phyloP scores from a whole-genome alignment of 1,140 invertebrate genomes.

The Patella vulgata region DNA sequence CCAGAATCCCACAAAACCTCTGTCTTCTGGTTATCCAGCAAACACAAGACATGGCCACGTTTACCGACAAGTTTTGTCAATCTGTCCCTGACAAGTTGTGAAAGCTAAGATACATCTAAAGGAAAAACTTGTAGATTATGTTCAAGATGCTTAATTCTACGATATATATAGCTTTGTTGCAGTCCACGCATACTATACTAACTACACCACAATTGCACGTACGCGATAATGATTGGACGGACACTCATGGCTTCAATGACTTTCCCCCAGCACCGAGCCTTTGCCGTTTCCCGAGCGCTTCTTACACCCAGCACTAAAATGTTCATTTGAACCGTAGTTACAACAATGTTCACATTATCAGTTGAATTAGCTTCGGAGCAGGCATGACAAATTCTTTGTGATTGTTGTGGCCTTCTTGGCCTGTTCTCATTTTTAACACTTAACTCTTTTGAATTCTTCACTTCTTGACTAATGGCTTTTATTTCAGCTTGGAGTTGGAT shows the following conservation, averaged over 20 bases:
- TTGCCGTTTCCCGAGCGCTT: not conserved
- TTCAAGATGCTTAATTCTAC: no score
- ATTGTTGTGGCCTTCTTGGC: not conserved
- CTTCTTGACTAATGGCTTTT: not conserved
- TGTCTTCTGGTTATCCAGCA: not conserved
- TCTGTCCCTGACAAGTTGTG: not conserved
- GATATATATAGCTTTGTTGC: not conserved
- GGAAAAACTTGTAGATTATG: not conserved
- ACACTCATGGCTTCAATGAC: not conserved
- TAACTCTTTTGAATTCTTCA: not conserved
- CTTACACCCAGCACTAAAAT: not conserved
- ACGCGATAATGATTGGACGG: not conserved
- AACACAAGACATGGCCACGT: not conserved
- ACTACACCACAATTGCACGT: not conserved
- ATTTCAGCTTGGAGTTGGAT: not conserved
- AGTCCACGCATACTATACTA: not conserved
- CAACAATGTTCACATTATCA: not conserved
- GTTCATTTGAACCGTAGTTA: not conserved
- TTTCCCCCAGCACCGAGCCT: not conserved
- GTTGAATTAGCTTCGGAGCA: no score
- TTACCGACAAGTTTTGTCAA: not conserved
- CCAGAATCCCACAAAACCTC: conserved; percentile 4
- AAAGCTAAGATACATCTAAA: not conserved
- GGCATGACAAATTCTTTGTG: no score
- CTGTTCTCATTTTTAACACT: not conserved